Evolutionary conservation across 2,888 invertebrate genomes (phyloP).

Genomic region (Microctonus brassicae): DNA sequence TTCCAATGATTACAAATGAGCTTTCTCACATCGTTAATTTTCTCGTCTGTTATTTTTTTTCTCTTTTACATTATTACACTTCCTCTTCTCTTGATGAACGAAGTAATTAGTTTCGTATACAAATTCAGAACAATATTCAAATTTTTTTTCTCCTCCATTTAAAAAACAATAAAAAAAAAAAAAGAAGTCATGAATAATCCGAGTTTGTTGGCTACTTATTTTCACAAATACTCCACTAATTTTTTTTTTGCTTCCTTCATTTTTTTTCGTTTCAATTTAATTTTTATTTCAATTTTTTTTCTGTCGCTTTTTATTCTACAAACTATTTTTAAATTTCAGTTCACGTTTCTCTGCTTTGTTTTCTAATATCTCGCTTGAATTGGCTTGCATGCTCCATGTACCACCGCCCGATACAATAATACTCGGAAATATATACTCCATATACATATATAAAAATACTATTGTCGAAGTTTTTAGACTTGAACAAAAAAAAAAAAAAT

Average conservation of each 20-base stretch:
- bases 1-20: no score
- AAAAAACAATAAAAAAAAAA: not conserved
- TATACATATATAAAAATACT: no score
- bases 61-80: not conserved
- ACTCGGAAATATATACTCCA: not conserved
- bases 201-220: not conserved
- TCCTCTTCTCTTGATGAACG: not conserved
- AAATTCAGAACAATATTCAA: not conserved
- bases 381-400: not conserved
- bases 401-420: not conserved
- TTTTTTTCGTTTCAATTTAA: no score
- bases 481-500: no score
- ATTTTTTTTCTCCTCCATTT: not conserved
- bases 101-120: not conserved
- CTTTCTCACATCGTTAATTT: not conserved
- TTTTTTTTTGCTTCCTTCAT: no score
- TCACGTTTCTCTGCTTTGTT: constrained; percentile 17
- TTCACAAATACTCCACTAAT: no score
- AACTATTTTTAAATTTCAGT: not conserved
- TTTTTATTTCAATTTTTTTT: not conserved
- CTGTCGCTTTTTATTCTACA: not conserved
- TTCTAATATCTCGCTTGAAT: constrained; percentile 16
- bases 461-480: not conserved
- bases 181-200: not conserved
- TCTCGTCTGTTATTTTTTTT: not conserved